Base-by-base conservation (phyloP, 1,140 invertebrate species). In the Caerostris darwini region DNA sequence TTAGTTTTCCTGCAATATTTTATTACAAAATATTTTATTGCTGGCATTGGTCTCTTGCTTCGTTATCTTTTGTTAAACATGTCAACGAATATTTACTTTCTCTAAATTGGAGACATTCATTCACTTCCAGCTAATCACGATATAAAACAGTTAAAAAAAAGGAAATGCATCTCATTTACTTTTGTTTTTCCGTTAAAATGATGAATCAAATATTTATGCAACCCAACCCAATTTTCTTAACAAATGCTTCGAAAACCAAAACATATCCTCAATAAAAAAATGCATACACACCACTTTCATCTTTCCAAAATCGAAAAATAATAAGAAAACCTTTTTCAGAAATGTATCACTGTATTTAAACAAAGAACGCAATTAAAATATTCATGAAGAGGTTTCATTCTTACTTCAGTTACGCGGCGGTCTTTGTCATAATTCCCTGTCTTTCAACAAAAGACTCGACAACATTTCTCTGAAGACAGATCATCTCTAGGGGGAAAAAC, bases 351-450 rank as follows among this genome's bases (percentile, higher is more conserved):
- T 14, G 19, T 77, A 77, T 50, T 77, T 77, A 77, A 77, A 77
- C 71, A 77, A 77, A 77, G n/a, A 34, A 50, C 53, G 34, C 71
- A 77, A 77, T 77, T 77, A 77, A 77, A 77, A 53, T 77, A 77
- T 77, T 77, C 71, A 77, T 53, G 71, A 77, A 77, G 69, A 19
- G 50, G 10, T 50, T 53, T 50, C 10, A 10, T 77, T 12, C 34
- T 34, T 34, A 77, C 8, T 77, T 14, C 34, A 53, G 34, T 77
- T 77, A 12, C 34, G 34, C 34, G 34, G 34, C 34, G 34, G 0
- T 64, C 61, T 64, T 64, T 64, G 61, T 64, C 17, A 14, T 14
- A 10, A 5, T 64, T 59, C 10, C 58, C 2, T 7, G 1, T 3
- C 4, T 50, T 50, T 77, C 71, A 34, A 77, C 34, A 77, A 64